Evolutionary conservation across 2,888 invertebrate genomes (phyloP), one percentile per base, ranked within the genome.

Genomic region (Plagiodera versicolora): DNA sequence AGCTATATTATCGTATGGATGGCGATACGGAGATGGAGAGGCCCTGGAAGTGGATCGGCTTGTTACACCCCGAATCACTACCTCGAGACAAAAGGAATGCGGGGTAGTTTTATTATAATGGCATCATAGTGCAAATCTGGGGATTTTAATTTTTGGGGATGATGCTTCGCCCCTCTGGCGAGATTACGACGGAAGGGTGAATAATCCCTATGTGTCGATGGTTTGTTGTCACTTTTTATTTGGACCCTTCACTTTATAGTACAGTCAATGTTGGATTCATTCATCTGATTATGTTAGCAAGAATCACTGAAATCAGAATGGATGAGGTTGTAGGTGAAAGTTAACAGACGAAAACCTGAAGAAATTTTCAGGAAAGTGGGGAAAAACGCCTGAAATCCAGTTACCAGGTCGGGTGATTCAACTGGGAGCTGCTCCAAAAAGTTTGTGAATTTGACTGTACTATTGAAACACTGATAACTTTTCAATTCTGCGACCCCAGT

Each of bases 121-220:
- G 77, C 75, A 39, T 39, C 39, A 74, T 72, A 76, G 75, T 77
- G 78, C 78, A 79, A 79, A 79, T 79, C 79, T 79, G 78, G 72
- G 79, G 79, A 79, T 79, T 78, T 79, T 80, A 80, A 80, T 79
- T 80, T 79, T 80, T 78, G 78, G 79, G 80, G 78, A 78, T 75
- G 78, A 76, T 74, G 77, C 79, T 77, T 77, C 76, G 77, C 79
- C 78, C 71, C 75, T 14, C 11, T 72, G 76, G 76, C 71, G 72
- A 70, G 74, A 73, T 75, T 67, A 72, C 70, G 73, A 71, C 72
- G 74, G 76, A 79, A 79, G 79, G 80, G 80, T 80, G 79, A 79
- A 80, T 79, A 79, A 79, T 79, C 76, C 78, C 70, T 71, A 66
- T 69, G 70, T 75, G 73, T 50, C 49, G 44, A 57, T 35, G 55